Evolutionary conservation across 2,888 invertebrate species (phyloP).

Genomic region (Orchesellides sinensis): DNA sequence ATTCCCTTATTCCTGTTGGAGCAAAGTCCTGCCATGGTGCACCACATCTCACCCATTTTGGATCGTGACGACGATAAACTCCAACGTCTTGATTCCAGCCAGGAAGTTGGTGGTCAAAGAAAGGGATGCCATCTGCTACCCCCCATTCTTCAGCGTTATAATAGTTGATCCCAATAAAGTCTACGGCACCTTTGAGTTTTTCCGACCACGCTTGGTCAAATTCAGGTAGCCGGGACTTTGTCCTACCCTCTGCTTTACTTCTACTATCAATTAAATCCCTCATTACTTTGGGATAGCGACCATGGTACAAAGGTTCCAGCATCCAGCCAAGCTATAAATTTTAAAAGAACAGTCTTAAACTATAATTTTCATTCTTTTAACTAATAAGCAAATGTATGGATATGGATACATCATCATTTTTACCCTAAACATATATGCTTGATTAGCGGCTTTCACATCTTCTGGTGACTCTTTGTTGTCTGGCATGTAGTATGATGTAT

Average conservation of each 20-base stretch:
- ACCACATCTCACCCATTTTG: constrained; percentile 58
- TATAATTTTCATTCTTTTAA: no score
- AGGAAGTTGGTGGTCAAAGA: constrained; percentile 37
- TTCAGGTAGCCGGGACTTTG: constrained; percentile 59
- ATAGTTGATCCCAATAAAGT: constrained; percentile 73
- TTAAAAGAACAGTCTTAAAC: not conserved
- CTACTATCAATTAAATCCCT: constrained; percentile 48
- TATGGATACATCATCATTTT: not conserved
- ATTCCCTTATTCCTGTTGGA: constrained; percentile 67
- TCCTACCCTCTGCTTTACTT: constrained; percentile 59
- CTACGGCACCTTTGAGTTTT: constrained; percentile 67
- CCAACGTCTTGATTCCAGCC: constrained; percentile 65
- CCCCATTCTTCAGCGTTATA: constrained; percentile 61
- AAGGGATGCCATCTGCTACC: constrained; percentile 16
- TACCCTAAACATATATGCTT: constrained; percentile 71
- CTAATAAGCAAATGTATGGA: no score
- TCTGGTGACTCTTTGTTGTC: constrained; percentile 61
- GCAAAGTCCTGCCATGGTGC: constrained; percentile 70
- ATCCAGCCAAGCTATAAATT: constrained; percentile 76
- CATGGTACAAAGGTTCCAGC: constrained; percentile 76
- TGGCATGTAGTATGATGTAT: constrained; percentile 72
- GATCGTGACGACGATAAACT: constrained; percentile 60
- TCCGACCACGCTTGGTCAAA: constrained; percentile 64
- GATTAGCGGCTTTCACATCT: constrained; percentile 72
- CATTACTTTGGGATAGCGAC: constrained; percentile 68